Evolutionary conservation across 1,140 invertebrate genomes (phyloP).

Genomic region (Chlorops oryzae): DNA sequence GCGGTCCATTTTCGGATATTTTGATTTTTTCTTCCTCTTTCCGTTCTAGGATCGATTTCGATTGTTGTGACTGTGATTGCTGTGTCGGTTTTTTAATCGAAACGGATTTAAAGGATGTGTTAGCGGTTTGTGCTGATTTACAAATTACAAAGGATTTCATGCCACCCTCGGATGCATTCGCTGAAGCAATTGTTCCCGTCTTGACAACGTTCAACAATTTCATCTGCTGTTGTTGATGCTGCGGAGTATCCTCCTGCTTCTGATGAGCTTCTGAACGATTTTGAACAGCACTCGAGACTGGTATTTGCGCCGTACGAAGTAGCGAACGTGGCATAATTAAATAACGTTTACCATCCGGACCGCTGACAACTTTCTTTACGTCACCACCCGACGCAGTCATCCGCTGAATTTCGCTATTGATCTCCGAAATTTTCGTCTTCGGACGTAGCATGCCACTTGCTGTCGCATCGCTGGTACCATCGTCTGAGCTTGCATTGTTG

Average conservation of each 20-base stretch:
- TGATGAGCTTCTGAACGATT: too few relatives aligned
- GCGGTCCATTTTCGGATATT: neutral
- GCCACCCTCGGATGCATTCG: neutral
- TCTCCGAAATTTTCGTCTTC: constrained; percentile 35
- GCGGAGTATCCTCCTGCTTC: too few relatives aligned
- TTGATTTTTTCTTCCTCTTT: constrained; percentile 3
- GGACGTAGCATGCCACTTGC: constrained; percentile 16
- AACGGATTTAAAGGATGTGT: neutral
- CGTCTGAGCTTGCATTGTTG: neutral
- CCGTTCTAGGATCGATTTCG: neutral
- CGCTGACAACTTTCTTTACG: constrained; percentile 23
- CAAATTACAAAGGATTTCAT: constrained; percentile 6
- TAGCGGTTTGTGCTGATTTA: neutral
- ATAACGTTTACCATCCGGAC: too few relatives aligned
- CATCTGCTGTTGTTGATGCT: neutral
- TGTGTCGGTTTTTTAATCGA: neutral
- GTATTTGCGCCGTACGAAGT: neutral
- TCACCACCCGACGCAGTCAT: constrained; percentile 10
- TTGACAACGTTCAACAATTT: constrained; percentile 2
- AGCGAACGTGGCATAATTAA: constrained; percentile 3
- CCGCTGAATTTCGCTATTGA: constrained; percentile 31
- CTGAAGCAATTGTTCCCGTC: neutral
- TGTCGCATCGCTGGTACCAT: neutral
- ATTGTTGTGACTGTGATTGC: constrained; percentile 5
- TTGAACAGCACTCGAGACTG: too few relatives aligned